A percentile compares a stretch with the other conserved stretches of the same genome.
Conservation (phyloP, 2,797 vertebrate genomes). For the Manis crassicaudata region DNA sequence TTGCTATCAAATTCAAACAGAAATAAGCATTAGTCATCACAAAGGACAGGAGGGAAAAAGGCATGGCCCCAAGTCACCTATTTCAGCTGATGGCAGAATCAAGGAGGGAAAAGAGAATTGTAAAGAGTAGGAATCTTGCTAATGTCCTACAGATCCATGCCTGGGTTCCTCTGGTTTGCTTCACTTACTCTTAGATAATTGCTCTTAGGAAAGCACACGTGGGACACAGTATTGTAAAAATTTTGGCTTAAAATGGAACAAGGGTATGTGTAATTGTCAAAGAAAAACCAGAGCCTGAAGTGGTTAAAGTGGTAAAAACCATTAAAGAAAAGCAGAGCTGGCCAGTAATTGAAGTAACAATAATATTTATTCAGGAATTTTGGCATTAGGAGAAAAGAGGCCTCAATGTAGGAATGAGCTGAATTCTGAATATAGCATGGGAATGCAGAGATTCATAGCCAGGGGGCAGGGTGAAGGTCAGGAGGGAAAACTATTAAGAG, state of each 20-base stretch:
- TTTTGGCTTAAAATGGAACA: not conserved
- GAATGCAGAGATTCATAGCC: not conserved
- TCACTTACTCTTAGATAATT: not conserved
- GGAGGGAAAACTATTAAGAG: not conserved
- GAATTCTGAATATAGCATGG: not conserved
- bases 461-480: not conserved
- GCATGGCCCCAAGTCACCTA: not conserved
- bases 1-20: not conserved
- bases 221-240: not conserved
- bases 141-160: not conserved
- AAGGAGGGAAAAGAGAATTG: not conserved
- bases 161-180: not conserved
- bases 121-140: not conserved
- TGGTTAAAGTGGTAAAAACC: not conserved
- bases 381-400: not conserved
- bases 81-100: not conserved
- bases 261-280: not conserved
- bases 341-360: not conserved
- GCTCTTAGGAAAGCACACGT: not conserved
- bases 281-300: not conserved
- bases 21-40: not conserved
- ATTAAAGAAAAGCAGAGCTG: not conserved
- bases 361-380: not conserved
- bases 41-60: accelerated
- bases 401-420: not conserved